Conservation (phyloP, 2,113 vertebrate species). For the Zosterops lateralis region DNA sequence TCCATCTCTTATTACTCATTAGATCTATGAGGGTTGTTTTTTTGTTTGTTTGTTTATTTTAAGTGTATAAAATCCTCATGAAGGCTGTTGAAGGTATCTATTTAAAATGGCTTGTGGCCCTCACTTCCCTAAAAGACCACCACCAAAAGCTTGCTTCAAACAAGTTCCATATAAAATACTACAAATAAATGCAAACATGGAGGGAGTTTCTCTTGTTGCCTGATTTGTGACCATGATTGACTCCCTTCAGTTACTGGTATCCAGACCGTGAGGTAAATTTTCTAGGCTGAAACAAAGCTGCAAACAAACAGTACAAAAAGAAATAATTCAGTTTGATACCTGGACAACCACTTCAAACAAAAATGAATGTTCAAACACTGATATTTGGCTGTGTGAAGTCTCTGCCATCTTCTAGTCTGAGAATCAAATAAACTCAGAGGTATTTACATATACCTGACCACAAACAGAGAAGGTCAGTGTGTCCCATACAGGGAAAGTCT, state of each 20-base stretch:
- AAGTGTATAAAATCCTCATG: background rate
- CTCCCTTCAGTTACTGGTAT: background rate
- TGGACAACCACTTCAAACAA: background rate
- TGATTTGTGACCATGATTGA: background rate
- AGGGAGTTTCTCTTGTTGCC: background rate
- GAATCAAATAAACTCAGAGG: background rate
- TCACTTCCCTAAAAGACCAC: background rate
- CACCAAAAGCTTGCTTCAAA: background rate
- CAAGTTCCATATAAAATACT: fast-evolving
- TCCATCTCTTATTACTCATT: background rate
- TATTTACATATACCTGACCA: background rate
- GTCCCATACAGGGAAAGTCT: background rate
- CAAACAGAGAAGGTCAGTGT: background rate
- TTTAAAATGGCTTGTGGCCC: background rate
- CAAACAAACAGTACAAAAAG: background rate
- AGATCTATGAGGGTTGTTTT: background rate
- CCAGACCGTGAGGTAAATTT: background rate
- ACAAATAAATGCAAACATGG: background rate
- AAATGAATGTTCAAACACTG: background rate
- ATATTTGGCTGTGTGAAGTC: background rate
- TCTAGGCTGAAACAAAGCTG: background rate
- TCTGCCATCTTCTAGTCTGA: background rate
- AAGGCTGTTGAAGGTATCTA: background rate
- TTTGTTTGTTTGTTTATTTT: background rate
- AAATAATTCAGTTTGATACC: background rate